These are phyloP conservation scores for Drosophila sulfurigaster DNA, from an alignment of 1,140 invertebrate genomes.

Conservation along the genomic window DNA sequence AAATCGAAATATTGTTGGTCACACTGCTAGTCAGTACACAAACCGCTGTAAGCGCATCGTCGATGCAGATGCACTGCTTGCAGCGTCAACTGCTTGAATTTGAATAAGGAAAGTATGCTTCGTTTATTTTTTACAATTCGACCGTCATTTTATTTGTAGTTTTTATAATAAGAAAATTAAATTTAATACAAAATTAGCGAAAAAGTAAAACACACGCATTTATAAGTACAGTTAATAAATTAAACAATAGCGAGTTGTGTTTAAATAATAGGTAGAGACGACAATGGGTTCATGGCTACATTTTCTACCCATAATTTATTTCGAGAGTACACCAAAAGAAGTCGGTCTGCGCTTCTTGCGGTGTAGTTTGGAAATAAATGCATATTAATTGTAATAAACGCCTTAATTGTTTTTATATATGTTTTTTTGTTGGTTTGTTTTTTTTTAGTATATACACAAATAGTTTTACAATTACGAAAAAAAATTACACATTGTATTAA, in stretches of 20 bases:
- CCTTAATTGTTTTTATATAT: constrained; percentile 36
- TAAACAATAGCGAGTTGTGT: constrained; percentile 67
- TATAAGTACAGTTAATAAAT: constrained; percentile 83
- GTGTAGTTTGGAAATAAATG: constrained; percentile 80
- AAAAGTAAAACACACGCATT: constrained; percentile 55
- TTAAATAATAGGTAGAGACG: constrained; percentile 31
- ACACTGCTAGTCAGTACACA: constrained; percentile 9
- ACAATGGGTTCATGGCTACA: constrained; percentile 9
- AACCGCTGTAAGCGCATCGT: constrained; percentile 23
- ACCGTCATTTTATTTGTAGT: constrained; percentile 63
- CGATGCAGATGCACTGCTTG: constrained; percentile 6
- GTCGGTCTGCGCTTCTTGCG: constrained; percentile 60
- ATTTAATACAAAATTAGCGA: constrained; percentile 69
- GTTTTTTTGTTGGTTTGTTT: constrained; percentile 57
- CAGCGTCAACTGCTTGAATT: constrained; percentile 1
- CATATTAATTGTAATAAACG: constrained; percentile 63
- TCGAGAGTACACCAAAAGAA: constrained; percentile 78
- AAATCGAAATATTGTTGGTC: background rate
- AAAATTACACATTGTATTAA: constrained; percentile 53
- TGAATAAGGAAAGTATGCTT: background rate
- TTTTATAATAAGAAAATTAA: constrained; percentile 70
- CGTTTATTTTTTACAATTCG: constrained; percentile 55
- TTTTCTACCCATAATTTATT: constrained; percentile 53
- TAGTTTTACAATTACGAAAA: constrained; percentile 45
- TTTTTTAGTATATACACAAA: constrained; percentile 78